A percentile compares a stretch with the other conserved stretches of the same genome.
Evolutionary conservation across 2,113 vertebrate genomes (phyloP).

Genomic region (Panthera tigris): DNA sequence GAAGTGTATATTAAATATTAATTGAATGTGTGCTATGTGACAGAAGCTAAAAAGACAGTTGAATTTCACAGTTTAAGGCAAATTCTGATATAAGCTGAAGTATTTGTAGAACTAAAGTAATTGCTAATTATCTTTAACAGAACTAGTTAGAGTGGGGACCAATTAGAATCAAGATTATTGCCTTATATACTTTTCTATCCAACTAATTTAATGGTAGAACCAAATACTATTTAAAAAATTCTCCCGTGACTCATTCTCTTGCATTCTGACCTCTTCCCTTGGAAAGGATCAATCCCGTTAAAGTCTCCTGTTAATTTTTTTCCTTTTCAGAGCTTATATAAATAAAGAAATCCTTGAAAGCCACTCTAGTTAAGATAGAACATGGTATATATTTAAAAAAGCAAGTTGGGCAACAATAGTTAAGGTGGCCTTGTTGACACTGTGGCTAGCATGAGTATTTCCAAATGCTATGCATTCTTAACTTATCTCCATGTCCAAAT

Average conservation of each 20-base stretch:
- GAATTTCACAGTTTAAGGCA: background rate
- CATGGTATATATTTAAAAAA: background rate
- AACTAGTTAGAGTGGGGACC: background rate
- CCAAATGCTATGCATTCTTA: background rate
- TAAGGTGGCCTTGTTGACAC: background rate
- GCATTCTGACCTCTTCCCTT: background rate
- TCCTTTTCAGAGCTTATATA: background rate
- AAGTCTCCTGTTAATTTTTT: background rate
- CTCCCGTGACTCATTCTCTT: background rate
- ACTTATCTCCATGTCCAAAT: background rate
- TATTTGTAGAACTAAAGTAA: background rate
- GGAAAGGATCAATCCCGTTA: background rate
- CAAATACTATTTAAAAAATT: background rate
- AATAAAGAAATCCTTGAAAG: background rate
- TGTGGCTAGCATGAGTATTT: background rate
- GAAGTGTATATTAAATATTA: background rate
- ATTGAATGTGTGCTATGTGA: background rate
- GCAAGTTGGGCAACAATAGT: background rate
- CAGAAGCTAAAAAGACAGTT: background rate
- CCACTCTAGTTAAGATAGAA: background rate
- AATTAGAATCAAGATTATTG: background rate
- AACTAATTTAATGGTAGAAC: background rate
- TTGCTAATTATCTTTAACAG: background rate
- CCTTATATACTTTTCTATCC: background rate
- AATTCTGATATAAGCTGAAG: background rate